phyloP scores from a whole-genome alignment of 2,797 vertebrate species.

The Gymnocypris eckloni region DNA sequence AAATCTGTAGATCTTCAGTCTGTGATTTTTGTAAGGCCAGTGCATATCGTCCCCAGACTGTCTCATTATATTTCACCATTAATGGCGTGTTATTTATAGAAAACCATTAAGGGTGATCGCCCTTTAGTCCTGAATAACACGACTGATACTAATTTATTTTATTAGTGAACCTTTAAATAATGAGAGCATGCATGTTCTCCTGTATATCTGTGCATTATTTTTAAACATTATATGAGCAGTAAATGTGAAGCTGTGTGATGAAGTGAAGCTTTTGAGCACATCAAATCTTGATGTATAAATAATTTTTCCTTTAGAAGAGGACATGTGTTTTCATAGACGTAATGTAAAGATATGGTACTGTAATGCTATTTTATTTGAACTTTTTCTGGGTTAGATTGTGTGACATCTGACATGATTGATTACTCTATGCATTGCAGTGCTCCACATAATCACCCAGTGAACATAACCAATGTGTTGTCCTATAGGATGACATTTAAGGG shows the following conservation, averaged over 20 bases:
- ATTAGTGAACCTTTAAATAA: constrained; percentile 12
- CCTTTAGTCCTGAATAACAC: constrained; percentile 9
- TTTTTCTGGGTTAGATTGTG: constrained; percentile 2
- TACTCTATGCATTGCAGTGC: neutral
- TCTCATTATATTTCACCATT: constrained; percentile 40
- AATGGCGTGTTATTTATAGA: constrained; percentile 15
- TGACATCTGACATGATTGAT: constrained; percentile 2
- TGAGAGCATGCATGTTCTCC: neutral
- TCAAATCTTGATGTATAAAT: neutral
- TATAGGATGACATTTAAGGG: constrained; percentile 3
- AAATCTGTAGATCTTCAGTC: constrained; percentile 3
- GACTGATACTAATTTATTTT: neutral
- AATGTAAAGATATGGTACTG: neutral
- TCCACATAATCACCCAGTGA: constrained; percentile 22
- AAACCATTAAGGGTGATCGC: constrained; percentile 12
- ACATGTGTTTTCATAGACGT: neutral
- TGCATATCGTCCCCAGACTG: neutral
- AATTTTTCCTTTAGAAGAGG: neutral
- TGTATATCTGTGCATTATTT: neutral
- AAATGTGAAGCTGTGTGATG: neutral
- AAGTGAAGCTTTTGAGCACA: neutral
- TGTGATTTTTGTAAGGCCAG: neutral
- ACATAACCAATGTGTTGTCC: constrained; percentile 9
- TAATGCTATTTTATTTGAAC: neutral
- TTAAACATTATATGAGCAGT: neutral